A percentile compares a stretch with the other conserved stretches of the same genome.
Evolutionary conservation across 2,113 vertebrate genomes (phyloP).

Genomic region (Diglossa brunneiventris): DNA sequence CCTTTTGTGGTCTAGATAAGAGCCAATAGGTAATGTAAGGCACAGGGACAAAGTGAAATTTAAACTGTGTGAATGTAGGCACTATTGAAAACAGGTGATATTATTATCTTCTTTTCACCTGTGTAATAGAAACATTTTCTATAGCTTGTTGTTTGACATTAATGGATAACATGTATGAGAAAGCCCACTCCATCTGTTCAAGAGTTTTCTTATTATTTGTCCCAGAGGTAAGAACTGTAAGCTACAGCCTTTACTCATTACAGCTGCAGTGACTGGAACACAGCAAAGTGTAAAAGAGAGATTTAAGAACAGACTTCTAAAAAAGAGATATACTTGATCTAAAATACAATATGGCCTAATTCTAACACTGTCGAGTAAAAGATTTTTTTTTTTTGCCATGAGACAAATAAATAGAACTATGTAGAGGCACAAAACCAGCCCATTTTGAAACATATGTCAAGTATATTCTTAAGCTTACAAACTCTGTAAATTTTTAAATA

Average conservation of each 20-base stretch:
- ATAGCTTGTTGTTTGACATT: conserved; percentile 53
- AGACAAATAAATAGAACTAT: conserved; percentile 48
- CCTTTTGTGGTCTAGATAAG: not conserved
- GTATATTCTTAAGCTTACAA: conserved; percentile 63
- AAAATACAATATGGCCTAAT: conserved; percentile 27
- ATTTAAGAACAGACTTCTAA: conserved; percentile 33
- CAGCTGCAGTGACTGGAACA: not conserved
- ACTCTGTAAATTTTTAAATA: conserved; percentile 52
- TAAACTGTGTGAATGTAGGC: conserved; percentile 7
- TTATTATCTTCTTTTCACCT: conserved; percentile 38
- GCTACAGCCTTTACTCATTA: conserved; percentile 31
- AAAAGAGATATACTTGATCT: conserved; percentile 26
- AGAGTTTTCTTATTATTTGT: conserved; percentile 21
- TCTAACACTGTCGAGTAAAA: not conserved
- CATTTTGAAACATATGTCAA: conserved; percentile 54
- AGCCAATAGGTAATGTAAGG: not conserved
- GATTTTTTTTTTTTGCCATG: not conserved
- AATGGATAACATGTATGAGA: conserved; percentile 39
- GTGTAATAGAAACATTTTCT: conserved; percentile 35
- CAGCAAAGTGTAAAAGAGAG: not conserved
- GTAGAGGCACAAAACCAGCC: not conserved
- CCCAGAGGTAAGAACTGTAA: conserved; percentile 31
- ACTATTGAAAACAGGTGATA: conserved; percentile 27
- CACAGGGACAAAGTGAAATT: conserved; percentile 8
- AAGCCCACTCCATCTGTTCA: not conserved